Conservation (phyloP, 2,113 vertebrate species). For the Puntigrus tetrazona region DNA sequence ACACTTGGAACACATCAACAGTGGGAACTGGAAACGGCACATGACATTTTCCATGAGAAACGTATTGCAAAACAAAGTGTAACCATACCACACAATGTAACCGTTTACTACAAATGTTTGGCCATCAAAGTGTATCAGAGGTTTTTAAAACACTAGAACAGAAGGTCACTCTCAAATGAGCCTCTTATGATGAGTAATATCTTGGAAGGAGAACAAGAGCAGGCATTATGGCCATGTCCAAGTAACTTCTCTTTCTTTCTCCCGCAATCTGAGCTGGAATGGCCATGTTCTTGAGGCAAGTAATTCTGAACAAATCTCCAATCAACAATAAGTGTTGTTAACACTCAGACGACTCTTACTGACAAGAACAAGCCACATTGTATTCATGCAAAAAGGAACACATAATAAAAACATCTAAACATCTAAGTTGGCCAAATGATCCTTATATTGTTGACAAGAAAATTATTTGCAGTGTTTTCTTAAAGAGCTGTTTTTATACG, state of each 20-base stretch:
- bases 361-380: neutral
- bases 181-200: slow-evolving; percentile 3
- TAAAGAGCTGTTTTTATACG: neutral
- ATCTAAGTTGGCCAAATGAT: neutral
- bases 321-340: too few species aligned
- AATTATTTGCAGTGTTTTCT: neutral
- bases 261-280: slow-evolving; percentile 4
- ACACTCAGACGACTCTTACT: neutral
- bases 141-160: neutral
- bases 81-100: neutral
- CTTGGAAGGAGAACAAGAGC: slow-evolving; percentile 1
- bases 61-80: neutral
- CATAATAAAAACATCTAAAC: neutral
- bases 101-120: neutral
- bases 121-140: neutral
- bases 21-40: slow-evolving; percentile 77
- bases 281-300: slow-evolving; percentile 4
- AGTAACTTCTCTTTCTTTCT: neutral
- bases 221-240: neutral
- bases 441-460: neutral
- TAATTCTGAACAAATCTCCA: slow-evolving; percentile 16
- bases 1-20: slow-evolving; percentile 90
- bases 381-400: neutral
- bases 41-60: neutral
- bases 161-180: slow-evolving; percentile 18